These are phyloP conservation scores for Callaeas wilsoni DNA, from an alignment of 2,113 vertebrate species.

Conservation along the genomic window DNA sequence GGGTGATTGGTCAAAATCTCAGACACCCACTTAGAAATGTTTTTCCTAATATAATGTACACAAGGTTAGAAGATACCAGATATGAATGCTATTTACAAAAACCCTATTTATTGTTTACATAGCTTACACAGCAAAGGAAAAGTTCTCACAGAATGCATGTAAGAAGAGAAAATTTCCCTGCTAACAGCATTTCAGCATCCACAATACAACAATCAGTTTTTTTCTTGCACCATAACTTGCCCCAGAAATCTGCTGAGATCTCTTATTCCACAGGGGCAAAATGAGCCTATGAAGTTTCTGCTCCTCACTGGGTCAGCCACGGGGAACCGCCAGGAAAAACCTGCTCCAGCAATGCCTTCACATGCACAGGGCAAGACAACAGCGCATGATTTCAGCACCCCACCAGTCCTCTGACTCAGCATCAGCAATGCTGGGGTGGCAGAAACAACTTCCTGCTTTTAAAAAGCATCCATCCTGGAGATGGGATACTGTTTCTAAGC, in stretches of 20 bases:
- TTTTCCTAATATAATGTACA: no score
- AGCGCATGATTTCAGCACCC: not conserved
- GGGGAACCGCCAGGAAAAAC: not conserved
- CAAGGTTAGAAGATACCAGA: no score
- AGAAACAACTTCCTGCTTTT: not conserved
- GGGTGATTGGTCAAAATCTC: no score
- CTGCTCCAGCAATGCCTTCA: not conserved
- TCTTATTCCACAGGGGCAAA: not conserved
- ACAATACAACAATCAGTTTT: not conserved
- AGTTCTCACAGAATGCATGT: no score
- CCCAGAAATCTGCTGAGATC: not conserved
- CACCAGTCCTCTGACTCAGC: not conserved
- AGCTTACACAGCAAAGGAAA: no score
- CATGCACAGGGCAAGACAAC: not conserved
- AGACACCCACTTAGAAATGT: no score
- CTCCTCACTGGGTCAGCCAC: not conserved
- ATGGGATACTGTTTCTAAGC: no score
- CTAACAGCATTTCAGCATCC: no score
- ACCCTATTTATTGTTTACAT: no score
- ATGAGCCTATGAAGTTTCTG: not conserved
- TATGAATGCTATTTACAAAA: no score
- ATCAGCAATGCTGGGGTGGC: not conserved
- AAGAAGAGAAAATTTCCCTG: no score
- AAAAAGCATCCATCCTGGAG: not conserved
- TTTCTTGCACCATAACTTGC: not conserved